Conservation (phyloP, 2,888 invertebrate species). For the Mylabris sibirica region DNA sequence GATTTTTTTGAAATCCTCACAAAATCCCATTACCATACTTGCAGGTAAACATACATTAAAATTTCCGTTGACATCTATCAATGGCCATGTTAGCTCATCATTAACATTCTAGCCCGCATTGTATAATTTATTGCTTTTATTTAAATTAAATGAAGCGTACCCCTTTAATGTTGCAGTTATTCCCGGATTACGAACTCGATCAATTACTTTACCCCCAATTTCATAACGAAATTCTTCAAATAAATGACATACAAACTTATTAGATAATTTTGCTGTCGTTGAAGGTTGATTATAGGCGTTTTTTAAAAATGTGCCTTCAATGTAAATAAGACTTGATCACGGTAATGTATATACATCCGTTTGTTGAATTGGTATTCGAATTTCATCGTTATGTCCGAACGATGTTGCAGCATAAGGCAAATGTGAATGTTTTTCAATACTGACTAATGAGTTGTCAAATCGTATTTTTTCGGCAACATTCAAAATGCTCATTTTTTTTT, state of each 20-base stretch:
- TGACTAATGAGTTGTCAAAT: conserved; percentile 41
- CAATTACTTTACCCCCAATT: too few species aligned
- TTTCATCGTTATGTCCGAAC: conserved; percentile 50
- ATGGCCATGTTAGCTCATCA: conserved; percentile 5
- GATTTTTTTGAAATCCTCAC: too few species aligned
- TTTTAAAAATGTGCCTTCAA: conserved; percentile 35
- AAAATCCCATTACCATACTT: too few species aligned
- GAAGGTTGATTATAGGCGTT: background rate
- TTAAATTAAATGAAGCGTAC: too few species aligned
- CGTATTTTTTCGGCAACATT: conserved; percentile 30
- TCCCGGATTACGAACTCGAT: too few species aligned
- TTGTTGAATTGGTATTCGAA: conserved; percentile 49
- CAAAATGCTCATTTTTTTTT: conserved; percentile 30
- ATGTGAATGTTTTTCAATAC: conserved; percentile 45
- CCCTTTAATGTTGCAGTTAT: too few species aligned
- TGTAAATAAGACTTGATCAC: conserved; percentile 41
- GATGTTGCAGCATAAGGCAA: conserved; percentile 42
- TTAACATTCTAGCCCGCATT: conserved; percentile 27
- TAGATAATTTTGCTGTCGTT: too few species aligned
- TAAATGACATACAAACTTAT: too few species aligned
- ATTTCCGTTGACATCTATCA: conserved; percentile 18
- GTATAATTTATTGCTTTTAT: conserved; percentile 36
- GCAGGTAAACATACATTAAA: conserved; percentile 28
- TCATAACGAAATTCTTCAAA: too few species aligned
- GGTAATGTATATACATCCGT: conserved; percentile 47